Evolutionary conservation across 2,888 invertebrate species (phyloP).

Genomic region (Phasia obesa): DNA sequence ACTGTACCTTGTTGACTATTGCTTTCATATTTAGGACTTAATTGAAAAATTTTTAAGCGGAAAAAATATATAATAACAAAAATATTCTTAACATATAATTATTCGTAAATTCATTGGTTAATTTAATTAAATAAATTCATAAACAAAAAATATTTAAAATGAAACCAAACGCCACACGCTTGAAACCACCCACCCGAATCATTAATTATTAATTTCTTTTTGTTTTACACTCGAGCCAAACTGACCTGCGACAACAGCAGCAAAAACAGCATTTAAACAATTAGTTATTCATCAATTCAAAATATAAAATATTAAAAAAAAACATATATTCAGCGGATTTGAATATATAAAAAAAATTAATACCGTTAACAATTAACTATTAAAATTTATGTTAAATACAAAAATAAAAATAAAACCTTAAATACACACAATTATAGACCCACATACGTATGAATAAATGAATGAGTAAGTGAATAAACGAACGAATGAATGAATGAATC

Average conservation of each 20-base stretch:
- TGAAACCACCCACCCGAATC: slow-evolving; percentile 51
- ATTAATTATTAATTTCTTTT: slow-evolving; percentile 59
- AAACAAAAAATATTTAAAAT: neutral
- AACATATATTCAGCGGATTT: slow-evolving; percentile 46
- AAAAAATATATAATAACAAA: neutral
- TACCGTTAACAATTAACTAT: slow-evolving; percentile 55
- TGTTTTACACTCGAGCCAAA: slow-evolving; percentile 29
- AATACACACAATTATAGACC: slow-evolving; percentile 30
- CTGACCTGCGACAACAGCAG: slow-evolving; percentile 60
- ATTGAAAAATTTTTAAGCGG: too few relatives aligned
- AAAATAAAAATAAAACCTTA: slow-evolving; percentile 17
- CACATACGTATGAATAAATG: slow-evolving; percentile 7
- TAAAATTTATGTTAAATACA: slow-evolving; percentile 52
- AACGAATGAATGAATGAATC: slow-evolving; percentile 20
- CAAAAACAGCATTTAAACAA: slow-evolving; percentile 15
- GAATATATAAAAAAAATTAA: slow-evolving; percentile 41
- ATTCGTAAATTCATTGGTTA: too few relatives aligned
- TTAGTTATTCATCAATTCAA: slow-evolving; percentile 61
- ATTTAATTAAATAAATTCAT: neutral
- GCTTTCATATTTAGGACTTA: too few relatives aligned
- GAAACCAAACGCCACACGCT: neutral
- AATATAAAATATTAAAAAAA: slow-evolving; percentile 38
- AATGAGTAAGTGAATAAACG: slow-evolving; percentile 7
- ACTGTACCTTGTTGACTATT: too few relatives aligned
- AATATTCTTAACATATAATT: neutral